Evolutionary conservation across 2,113 vertebrate species (phyloP), one percentile per base, ranked within the genome.

Genomic region (Zosterops lateralis): DNA sequence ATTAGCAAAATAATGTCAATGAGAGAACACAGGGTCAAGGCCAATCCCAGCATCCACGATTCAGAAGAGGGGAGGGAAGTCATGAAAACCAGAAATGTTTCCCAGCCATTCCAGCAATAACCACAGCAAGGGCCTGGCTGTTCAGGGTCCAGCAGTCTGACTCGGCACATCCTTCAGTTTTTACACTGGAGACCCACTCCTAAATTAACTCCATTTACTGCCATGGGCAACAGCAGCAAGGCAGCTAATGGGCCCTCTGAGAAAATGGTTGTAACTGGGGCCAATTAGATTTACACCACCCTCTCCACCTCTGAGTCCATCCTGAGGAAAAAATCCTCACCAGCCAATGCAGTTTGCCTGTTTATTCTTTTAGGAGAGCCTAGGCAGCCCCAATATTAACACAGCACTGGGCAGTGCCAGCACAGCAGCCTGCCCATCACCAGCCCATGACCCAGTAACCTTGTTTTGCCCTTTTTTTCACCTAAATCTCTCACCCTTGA

Each of bases 11-110:
- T 5, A 5, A 9, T 1, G 2, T 16, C n/a, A 31, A 1, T 14
- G 10, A 78, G 34, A 50, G 28, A 48, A 16, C 26, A 14, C 3
- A 32, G 31, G 19, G 22, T 31, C 18, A 10, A 54, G 32, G 47
- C 31, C 5, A 51, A 44, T 32, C 22, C 42, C 51, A 76, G 8
- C 1, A 1, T 0, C 21, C 29, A 1, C 0, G 4, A 40, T 1
- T 47, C 1, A 2, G 29, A 42, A 51, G 19, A 61, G 7, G 4
- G 14, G 16, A 65, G 3, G 6, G 32, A 74, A 84, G 14, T 12
- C 11, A 17, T 0, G 9, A 61, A 61, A 85, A 58, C 1, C 1
- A 6, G 31, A 7, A 8, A 45, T 17, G 4, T 48, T 68, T 12
- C 9, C 9, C 2, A 84, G 51, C 21, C 36, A 22, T 13, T 29